These are phyloP conservation scores for Diarsia dahlii DNA, from an alignment of 2,888 invertebrate genomes.

Conservation along the genomic window DNA sequence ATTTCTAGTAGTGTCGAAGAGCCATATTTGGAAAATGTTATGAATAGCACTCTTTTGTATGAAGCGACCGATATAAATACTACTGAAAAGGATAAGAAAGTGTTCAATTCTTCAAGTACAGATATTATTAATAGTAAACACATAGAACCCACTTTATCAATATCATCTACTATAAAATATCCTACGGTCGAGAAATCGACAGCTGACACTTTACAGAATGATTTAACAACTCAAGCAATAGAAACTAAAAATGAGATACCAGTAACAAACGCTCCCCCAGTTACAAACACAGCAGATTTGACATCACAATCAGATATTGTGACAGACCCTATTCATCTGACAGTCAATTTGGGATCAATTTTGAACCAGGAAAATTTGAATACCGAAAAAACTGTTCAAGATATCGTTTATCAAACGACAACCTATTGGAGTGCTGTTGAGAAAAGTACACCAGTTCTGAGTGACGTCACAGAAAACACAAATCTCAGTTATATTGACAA, in stretches of 20 bases:
- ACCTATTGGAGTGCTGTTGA: background rate
- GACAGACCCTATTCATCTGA: slow-evolving; percentile 1
- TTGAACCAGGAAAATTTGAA: background rate
- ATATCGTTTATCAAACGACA: background rate
- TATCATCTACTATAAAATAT: background rate
- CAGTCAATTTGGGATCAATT: background rate
- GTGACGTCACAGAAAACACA: background rate
- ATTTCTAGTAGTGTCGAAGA: background rate
- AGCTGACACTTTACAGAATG: slow-evolving; percentile 4
- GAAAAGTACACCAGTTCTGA: slow-evolving; percentile 1
- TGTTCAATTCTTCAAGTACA: background rate
- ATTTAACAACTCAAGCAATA: background rate
- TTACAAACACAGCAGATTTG: slow-evolving; percentile 1
- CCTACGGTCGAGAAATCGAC: background rate
- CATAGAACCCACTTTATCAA: slow-evolving; percentile 2
- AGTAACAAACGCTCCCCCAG: background rate
- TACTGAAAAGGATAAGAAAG: background rate
- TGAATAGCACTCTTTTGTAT: background rate
- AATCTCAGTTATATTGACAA: background rate
- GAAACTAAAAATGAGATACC: slow-evolving; percentile 2
- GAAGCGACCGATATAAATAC: background rate
- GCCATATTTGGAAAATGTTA: background rate
- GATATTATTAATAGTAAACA: background rate
- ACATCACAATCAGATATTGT: background rate
- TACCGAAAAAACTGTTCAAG: background rate